Evolutionary conservation across 2,888 invertebrate species (phyloP).

Genomic region (Auanema freiburgensis): DNA sequence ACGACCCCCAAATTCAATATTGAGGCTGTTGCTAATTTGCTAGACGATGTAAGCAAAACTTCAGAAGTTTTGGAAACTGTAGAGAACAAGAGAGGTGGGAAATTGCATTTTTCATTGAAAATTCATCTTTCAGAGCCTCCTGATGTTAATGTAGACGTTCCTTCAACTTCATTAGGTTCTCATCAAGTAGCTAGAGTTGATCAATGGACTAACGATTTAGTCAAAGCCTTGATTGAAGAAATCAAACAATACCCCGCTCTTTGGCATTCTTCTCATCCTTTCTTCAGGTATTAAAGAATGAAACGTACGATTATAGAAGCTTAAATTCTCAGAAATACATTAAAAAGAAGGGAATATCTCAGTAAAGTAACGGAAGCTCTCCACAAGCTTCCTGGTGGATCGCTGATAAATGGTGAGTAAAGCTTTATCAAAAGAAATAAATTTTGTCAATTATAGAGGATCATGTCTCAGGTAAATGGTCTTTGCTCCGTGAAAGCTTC

Average conservation of each 20-base stretch:
- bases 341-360: background rate
- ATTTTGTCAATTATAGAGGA: background rate
- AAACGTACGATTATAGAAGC: too few relatives aligned
- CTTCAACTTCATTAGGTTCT: background rate
- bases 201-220: constrained; percentile 6
- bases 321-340: background rate
- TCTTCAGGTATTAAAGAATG: background rate
- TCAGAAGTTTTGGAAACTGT: background rate
- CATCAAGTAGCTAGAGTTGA: background rate
- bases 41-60: too few relatives aligned
- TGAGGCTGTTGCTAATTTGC: too few relatives aligned
- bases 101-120: background rate
- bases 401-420: constrained; percentile 5
- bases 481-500: background rate
- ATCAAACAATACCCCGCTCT: constrained; percentile 13
- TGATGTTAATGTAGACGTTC: background rate
- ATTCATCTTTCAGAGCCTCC: background rate
- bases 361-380: background rate
- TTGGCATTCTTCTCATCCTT: constrained; percentile 1
- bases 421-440: too few relatives aligned
- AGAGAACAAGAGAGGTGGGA: background rate
- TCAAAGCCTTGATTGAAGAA: constrained; percentile 8
- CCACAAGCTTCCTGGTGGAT: constrained; percentile 1
- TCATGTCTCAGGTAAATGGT: background rate
- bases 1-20: too few relatives aligned